Evolutionary conservation across 92 coral and sea anemone genomes (phyloP), one percentile per base, ranked within the genome.

Genomic region (Actinostola sp.): DNA sequence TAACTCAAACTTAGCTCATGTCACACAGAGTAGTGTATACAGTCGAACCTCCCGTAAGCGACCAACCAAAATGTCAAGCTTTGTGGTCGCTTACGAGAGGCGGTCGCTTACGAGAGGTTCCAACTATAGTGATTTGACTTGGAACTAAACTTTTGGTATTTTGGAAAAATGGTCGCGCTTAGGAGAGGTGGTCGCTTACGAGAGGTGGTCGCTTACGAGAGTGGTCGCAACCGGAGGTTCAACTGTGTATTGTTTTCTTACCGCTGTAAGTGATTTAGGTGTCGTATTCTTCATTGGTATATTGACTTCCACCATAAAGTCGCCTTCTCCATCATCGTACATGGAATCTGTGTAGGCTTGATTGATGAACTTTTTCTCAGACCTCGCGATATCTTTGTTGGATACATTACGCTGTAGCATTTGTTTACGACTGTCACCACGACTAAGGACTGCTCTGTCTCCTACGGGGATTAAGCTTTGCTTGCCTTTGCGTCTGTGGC

Each of bases 241-340:
- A n/a, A n/a, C n/a, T n/a, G n/a, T n/a, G n/a, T n/a, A n/a, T n/a
- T 46, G 7, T 4, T 6, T 46, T 13, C 53, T 57, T 57, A 57
- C 63, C 6, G 36, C 39, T 2, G 36, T 19, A 2, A 57, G 13
- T 26, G 63, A 36, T 30, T 57, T n/a, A 16, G 82, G 61, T 33
- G 80, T 71, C 27, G 25, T 32, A 8, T 60, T 83, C 55, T 43
- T 63, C 23, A 78, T 55, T 12, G 71, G 75, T 13, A 80, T 82
- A 25, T 86, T 82, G 24, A 85, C 97, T 62, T 95, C 84, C n/a
- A 95, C 93, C 97, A 92, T 95, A 23, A 95, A 95, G 2, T 48
- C 86, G 24, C 63, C 89, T 14, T 81, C 96, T 31, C 82, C 88
- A n/a, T 93, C 92, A 4, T 80, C 80, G 9, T 83, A 67, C 26